A percentile compares a stretch with the other conserved stretches of the same genome.
These are phyloP conservation scores for Pseudochirops cupreus DNA, from an alignment of 2,797 vertebrate species.

Conservation along the genomic window DNA sequence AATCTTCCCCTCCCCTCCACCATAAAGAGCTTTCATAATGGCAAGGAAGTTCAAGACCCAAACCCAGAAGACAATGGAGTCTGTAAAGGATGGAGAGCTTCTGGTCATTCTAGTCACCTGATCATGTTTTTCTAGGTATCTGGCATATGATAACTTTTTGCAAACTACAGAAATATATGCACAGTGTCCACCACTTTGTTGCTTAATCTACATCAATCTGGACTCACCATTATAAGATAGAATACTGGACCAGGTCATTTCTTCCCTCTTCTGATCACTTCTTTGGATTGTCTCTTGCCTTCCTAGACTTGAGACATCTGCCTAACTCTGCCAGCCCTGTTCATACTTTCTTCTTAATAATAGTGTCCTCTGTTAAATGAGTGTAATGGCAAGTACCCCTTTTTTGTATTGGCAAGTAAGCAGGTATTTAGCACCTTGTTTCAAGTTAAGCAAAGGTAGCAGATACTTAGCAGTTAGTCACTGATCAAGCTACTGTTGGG, in stretches of 20 bases:
- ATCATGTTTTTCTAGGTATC: neutral
- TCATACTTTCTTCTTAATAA: neutral
- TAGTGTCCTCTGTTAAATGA: neutral
- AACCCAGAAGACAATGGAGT: neutral
- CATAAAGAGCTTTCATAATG: neutral
- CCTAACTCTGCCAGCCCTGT: neutral
- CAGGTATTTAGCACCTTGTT: too few relatives aligned
- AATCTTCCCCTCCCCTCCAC: neutral
- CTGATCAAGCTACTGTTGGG: too few relatives aligned
- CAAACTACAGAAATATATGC: neutral
- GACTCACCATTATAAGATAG: neutral
- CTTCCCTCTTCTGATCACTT: neutral
- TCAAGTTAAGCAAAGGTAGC: too few relatives aligned
- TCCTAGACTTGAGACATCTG: neutral
- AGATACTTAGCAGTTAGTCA: too few relatives aligned
- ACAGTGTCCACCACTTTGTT: neutral
- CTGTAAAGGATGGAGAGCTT: neutral
- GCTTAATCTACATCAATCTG: neutral
- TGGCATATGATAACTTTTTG: neutral
- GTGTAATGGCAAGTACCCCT: too few relatives aligned
- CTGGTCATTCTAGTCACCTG: neutral
- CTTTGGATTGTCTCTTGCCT: neutral
- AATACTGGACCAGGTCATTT: neutral
- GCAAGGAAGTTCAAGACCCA: neutral
- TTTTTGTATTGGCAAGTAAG: too few relatives aligned